phyloP scores from a whole-genome alignment of 1,140 invertebrate species.

The Chironomus striatipennis region DNA sequence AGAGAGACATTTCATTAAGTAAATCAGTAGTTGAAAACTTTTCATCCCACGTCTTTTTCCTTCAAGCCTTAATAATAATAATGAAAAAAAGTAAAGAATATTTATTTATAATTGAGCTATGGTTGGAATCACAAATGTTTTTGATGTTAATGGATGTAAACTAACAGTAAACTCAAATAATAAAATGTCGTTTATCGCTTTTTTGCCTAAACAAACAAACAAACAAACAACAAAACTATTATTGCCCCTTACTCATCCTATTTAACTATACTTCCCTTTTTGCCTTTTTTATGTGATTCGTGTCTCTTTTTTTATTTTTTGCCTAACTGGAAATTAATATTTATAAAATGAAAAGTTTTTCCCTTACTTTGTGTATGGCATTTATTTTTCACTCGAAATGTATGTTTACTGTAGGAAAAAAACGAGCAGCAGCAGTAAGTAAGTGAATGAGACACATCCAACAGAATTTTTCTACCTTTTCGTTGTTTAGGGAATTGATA shows the following conservation, averaged over 20 bases:
- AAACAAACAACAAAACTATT: constrained; percentile 18
- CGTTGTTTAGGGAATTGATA: constrained; percentile 17
- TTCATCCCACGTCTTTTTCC: no score
- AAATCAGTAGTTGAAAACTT: no score
- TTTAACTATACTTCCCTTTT: not conserved
- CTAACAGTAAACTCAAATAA: constrained; percentile 22
- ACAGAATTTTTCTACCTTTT: not conserved
- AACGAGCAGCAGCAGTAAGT: not conserved
- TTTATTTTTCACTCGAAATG: not conserved
- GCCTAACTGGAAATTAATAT: constrained; percentile 16
- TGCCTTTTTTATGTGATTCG: no score
- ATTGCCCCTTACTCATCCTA: not conserved
- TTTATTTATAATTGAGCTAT: constrained; percentile 20
- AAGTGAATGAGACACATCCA: not conserved
- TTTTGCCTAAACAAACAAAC: constrained; percentile 22
- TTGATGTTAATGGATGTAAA: constrained; percentile 24
- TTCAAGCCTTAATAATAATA: no score
- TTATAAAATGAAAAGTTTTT: constrained; percentile 10
- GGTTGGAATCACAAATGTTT: constrained; percentile 23
- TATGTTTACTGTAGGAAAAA: not conserved
- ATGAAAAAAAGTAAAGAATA: not conserved
- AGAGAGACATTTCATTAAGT: no score
- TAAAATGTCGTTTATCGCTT: constrained; percentile 23
- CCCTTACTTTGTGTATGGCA: not conserved
- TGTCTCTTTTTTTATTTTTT: not conserved